Evolutionary conservation across 2,113 vertebrate species (phyloP), one percentile per base, ranked within the genome.

Genomic region (Vulpes ferrilata): DNA sequence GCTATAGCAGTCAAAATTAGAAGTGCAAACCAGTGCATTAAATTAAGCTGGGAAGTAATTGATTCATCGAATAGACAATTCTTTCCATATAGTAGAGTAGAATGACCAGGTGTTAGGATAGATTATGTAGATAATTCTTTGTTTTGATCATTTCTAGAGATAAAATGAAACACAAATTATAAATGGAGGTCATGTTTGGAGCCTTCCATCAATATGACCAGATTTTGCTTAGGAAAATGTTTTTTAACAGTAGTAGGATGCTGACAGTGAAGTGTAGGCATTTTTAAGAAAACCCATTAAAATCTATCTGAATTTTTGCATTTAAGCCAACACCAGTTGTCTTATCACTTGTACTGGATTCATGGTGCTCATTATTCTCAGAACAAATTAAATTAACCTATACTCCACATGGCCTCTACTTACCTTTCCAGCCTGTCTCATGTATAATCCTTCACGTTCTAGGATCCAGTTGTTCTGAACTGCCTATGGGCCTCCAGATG

Each of bases 31-130:
- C 30, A 76, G 51, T 57, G 10, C n/a, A 71, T 82, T 82, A 8
- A 93, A 51, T 76, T 81, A 69, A 95, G 19, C 3, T 86, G 76
- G 73, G 64, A 90, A 87, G 38, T 92, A 64, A 95, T 11, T 55
- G 5, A 69, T 89, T 69, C 22, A 20, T 76, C 89, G 12, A 74
- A 73, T 7, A 59, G 25, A 67, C 1, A 30, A 5, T n/a, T 73
- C 0, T 94, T 94, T 92, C 6, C 43, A 87, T 3, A 9, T 12
- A 85, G 53, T 59, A 84, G 25, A 82, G 5, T 51, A 57, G 25
- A 78, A 55, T 74, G 43, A 27, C 15, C 32, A 86, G 62, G 12
- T 60, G 2, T 32, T 88, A 10, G 27, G 9, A 62, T 30, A 84
- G 23, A 92, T 55, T 78, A 67, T 2, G 1, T 30, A n/a, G 2